phyloP scores from a whole-genome alignment of 2,888 invertebrate species.

The Mechanitis messenoides region DNA sequence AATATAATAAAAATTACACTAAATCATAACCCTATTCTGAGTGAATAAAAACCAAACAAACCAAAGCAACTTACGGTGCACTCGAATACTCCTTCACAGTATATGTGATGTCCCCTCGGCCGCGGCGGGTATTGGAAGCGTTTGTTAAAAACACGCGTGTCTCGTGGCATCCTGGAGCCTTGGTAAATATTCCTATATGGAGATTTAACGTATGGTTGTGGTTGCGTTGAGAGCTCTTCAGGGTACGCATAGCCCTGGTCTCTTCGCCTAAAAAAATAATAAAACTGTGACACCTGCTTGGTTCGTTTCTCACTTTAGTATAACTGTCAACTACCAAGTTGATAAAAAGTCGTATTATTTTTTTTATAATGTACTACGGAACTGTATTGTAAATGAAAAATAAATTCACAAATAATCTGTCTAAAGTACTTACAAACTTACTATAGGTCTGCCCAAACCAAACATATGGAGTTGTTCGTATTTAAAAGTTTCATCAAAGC shows the following conservation, averaged over 20 bases:
- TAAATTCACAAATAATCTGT: too few species aligned
- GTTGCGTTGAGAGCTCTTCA: conserved; percentile 36
- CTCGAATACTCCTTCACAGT: conserved; percentile 42
- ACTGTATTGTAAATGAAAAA: too few species aligned
- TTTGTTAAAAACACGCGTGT: conserved; percentile 45
- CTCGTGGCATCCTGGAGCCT: conserved; percentile 38
- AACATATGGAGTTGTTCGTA: conserved; percentile 45
- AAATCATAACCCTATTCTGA: too few species aligned
- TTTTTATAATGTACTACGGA: too few species aligned
- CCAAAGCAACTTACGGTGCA: conserved; percentile 44
- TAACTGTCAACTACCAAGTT: too few species aligned
- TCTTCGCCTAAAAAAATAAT: not conserved
- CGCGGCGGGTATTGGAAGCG: conserved; percentile 40
- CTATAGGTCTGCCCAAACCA: conserved; percentile 32
- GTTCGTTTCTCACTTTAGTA: too few species aligned
- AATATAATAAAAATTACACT: too few species aligned
- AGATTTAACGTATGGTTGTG: conserved; percentile 16
- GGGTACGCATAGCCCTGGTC: conserved; percentile 33
- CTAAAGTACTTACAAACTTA: conserved; percentile 14
- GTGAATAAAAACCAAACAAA: too few species aligned
- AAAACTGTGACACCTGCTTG: too few species aligned
- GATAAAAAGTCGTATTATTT: too few species aligned
- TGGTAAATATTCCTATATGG: conserved; percentile 50
- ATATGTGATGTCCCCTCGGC: conserved; percentile 40
- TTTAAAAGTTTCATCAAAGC: conserved; percentile 37